Evolutionary conservation across 1,140 invertebrate species (phyloP).

Genomic region (Drosophila ogumai): DNA sequence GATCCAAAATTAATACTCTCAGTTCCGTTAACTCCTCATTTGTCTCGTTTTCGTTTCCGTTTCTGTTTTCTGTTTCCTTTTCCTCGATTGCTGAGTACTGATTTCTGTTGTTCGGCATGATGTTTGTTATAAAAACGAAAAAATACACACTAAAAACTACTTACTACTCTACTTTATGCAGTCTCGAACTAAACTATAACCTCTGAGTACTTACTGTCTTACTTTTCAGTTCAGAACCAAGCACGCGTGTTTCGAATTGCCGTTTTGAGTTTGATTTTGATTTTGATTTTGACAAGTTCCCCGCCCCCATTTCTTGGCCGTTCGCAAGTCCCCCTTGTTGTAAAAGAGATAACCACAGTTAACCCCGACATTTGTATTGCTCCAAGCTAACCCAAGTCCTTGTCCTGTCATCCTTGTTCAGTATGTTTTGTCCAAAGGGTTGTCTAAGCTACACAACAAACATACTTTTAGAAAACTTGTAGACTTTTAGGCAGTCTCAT

Average conservation of each 20-base stretch:
- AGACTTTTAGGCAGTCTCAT: slow-evolving; percentile 13
- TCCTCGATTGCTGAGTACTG: slow-evolving; percentile 30
- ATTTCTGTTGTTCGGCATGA: slow-evolving; percentile 58
- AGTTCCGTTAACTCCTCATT: slow-evolving; percentile 49
- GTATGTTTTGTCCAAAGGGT: slow-evolving; percentile 51
- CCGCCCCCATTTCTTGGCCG: slow-evolving; percentile 18
- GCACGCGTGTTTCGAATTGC: slow-evolving; percentile 57
- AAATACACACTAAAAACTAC: slow-evolving; percentile 30
- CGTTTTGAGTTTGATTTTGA: slow-evolving; percentile 23
- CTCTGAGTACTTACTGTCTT: slow-evolving; percentile 26
- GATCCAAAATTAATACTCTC: slow-evolving; percentile 49
- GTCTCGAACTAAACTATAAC: slow-evolving; percentile 27
- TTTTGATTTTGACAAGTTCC: slow-evolving; percentile 36
- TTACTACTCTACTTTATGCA: slow-evolving; percentile 18
- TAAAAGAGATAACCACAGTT: slow-evolving; percentile 51
- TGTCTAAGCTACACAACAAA: slow-evolving; percentile 28
- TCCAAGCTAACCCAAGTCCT: slow-evolving; percentile 19
- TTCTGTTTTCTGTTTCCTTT: slow-evolving; percentile 13
- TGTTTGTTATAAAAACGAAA: slow-evolving; percentile 29
- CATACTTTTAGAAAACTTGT: slow-evolving; percentile 5
- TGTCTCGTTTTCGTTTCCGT: slow-evolving; percentile 36
- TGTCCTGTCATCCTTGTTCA: slow-evolving; percentile 4
- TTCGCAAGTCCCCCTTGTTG: slow-evolving; percentile 23
- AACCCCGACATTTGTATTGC: slow-evolving; percentile 37
- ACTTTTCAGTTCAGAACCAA: slow-evolving; percentile 20